Base-by-base conservation (phyloP, 2,113 vertebrate species). In the Cairina moschata region DNA sequence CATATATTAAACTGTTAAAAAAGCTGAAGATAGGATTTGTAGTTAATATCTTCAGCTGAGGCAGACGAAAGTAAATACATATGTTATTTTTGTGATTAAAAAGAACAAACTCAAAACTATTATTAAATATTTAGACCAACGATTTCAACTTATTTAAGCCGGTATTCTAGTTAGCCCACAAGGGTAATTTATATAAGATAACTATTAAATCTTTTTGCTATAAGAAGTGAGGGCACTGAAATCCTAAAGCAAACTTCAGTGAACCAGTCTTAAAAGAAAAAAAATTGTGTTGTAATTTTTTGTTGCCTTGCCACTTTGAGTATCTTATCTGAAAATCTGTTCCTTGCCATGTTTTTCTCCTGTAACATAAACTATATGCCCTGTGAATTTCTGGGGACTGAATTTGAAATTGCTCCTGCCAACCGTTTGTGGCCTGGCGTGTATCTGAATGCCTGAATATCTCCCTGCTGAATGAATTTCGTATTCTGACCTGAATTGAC, bases 371-470 rank as follows among this genome's bases (percentile, higher is more conserved):
- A 99, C 99, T 99, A 96, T 98, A 99, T 99, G 99, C 98, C 99
- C 99, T 98, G 98, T 98, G 98, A 98, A 98, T 98, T 98, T 99
- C 98, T 98, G 98, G 98, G 99, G 98, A 98, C 98, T 99, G 99
- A 99, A 99, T 99, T 99, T 99, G 98, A 98, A 99, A 99, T 99
- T 98, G 98, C 99, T 99, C 98, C 98, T 98, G 98, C 98, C 97
- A 98, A 98, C 98, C 89, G 97, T 97, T 98, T 97, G 97, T 99
- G 98, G 98, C 98, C 99, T 98, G 98, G 98, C 97, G 97, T 83
- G 97, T 97, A 98, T 97, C 98, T 98, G 99, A 99, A 98, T 98
- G 98, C 98, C 98, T 97, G 98, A 99, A 99, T 98, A 98, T 98
- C 98, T 98, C 97, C 98, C 98, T 97, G 98, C 98, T 98, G 97